Evolutionary conservation across 2,888 invertebrate genomes (phyloP).

Genomic region (Branchipolynoe longqiensis): DNA sequence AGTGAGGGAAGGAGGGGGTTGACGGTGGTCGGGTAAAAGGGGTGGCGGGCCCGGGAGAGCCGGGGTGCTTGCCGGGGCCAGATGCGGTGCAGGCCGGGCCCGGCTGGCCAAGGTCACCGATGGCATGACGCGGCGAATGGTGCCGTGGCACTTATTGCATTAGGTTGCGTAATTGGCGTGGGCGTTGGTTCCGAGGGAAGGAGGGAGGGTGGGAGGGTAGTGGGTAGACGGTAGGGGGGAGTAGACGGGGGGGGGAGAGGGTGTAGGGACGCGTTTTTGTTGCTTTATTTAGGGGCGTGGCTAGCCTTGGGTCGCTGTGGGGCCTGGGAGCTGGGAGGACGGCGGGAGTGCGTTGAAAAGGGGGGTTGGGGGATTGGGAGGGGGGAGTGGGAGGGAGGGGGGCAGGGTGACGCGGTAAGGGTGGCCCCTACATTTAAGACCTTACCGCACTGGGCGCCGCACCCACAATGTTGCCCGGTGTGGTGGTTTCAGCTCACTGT

Average conservation of each 20-base stretch:
- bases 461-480: no score
- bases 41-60: neutral
- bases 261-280: neutral
- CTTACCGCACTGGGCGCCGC: no score
- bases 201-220: neutral
- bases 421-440: no score
- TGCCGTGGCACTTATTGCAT: slow-evolving; percentile 48
- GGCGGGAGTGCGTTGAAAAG: neutral
- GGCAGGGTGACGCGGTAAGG: neutral
- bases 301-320: slow-evolving; percentile 30
- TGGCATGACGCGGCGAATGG: slow-evolving; percentile 47
- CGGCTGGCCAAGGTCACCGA: slow-evolving; percentile 43
- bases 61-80: neutral
- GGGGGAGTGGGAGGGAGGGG: neutral
- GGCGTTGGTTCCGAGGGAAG: slow-evolving; percentile 44
- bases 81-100: slow-evolving; percentile 13
- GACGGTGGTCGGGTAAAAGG: neutral
- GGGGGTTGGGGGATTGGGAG: neutral
- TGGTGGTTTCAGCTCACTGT: no score
- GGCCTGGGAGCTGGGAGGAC: slow-evolving; percentile 13
- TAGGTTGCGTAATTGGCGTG: slow-evolving; percentile 53
- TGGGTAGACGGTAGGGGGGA: neutral
- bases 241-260: slow-evolving; percentile 4
- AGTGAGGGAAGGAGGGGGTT: neutral
- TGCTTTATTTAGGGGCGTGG: slow-evolving; percentile 27